These are phyloP conservation scores for Drosophila putrida DNA, from an alignment of 2,888 invertebrate species.

Conservation along the genomic window DNA sequence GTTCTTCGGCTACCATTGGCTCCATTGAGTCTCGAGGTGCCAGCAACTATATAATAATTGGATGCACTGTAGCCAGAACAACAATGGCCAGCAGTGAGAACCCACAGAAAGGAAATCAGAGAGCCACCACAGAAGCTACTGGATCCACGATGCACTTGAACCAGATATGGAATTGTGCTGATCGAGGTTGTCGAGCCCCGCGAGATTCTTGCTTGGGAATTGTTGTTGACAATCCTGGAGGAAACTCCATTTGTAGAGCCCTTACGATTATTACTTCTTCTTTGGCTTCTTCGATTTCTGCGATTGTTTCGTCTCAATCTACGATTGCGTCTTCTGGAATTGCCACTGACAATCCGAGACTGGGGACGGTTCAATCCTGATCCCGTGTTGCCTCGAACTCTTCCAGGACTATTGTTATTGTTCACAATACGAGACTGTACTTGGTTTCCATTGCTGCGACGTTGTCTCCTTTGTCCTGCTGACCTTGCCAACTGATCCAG, in stretches of 20 bases:
- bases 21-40: slow-evolving; percentile 50
- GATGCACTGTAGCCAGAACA: slow-evolving; percentile 4
- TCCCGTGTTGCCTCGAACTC: neutral
- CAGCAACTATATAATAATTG: slow-evolving; percentile 55
- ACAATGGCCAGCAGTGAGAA: slow-evolving; percentile 76
- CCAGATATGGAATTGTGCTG: slow-evolving; percentile 31
- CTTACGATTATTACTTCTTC: slow-evolving; percentile 1
- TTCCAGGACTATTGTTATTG: neutral
- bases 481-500: slow-evolving; percentile 34
- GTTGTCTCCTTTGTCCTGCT: neutral
- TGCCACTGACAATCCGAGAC: slow-evolving; percentile 14
- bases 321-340: neutral
- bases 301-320: slow-evolving; percentile 1
- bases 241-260: neutral
- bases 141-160: slow-evolving; percentile 35
- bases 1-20: slow-evolving; percentile 34
- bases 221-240: slow-evolving; percentile 21
- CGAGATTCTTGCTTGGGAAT: slow-evolving; percentile 38
- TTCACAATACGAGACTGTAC: neutral
- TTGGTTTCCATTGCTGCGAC: slow-evolving; percentile 2
- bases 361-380: neutral
- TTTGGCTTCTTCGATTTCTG: neutral
- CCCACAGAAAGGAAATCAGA: slow-evolving; percentile 45
- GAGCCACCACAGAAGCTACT: slow-evolving; percentile 70
- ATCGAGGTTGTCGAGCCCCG: slow-evolving; percentile 46